Conservation (phyloP, 2,797 vertebrate genomes). For the Chaenodraco wilsoni region DNA sequence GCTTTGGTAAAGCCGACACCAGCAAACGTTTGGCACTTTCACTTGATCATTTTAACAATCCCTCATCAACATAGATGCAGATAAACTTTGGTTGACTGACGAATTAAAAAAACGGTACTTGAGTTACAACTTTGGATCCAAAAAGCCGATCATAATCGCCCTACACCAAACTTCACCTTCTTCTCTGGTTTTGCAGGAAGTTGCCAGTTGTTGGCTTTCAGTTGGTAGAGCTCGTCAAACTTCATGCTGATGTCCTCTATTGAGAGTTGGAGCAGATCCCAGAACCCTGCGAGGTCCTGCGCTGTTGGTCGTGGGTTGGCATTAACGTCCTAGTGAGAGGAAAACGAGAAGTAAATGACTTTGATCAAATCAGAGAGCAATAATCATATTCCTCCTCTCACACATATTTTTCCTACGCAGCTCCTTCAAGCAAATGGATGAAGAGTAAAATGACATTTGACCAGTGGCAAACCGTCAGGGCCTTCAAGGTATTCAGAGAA, state of each 20-base stretch:
- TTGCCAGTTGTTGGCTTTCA: constrained; percentile 97
- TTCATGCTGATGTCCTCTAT: constrained; percentile 99
- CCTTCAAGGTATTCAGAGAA: too few species aligned
- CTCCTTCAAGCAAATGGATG: constrained; percentile 1
- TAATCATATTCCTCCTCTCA: not conserved
- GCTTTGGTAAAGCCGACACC: not conserved
- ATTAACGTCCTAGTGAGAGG: constrained; percentile 85
- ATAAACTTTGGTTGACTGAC: not conserved
- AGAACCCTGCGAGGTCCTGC: constrained; percentile 98
- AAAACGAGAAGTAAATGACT: constrained; percentile 11
- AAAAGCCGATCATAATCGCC: not conserved
- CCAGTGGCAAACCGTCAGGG: too few species aligned
- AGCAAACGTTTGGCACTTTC: not conserved
- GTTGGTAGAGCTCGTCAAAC: constrained; percentile 98
- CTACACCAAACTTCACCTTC: constrained; percentile 83
- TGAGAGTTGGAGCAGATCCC: constrained; percentile 98
- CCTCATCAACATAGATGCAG: not conserved
- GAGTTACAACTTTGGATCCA: not conserved
- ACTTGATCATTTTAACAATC: not conserved
- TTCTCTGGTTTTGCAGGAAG: constrained; percentile 88
- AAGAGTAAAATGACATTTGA: constrained; percentile 18
- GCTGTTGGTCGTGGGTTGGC: constrained; percentile 95
- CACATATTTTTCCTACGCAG: constrained; percentile 3
- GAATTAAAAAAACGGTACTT: not conserved
- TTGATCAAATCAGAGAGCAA: not conserved